Evolutionary conservation across 1,140 invertebrate species (phyloP).

Genomic region (Ladona fulva): DNA sequence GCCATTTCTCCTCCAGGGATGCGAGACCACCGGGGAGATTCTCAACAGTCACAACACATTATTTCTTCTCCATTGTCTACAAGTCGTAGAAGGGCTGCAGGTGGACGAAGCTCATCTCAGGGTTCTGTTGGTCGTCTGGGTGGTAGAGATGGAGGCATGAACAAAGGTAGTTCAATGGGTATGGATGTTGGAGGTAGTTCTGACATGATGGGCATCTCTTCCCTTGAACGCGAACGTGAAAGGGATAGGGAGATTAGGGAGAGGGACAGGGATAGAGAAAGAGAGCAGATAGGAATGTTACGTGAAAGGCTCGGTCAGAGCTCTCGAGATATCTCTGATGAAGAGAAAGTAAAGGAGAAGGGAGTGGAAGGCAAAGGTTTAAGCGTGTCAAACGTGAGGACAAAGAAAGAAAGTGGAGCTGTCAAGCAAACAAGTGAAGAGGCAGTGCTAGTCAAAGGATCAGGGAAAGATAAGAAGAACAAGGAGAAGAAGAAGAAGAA

Average conservation of each 20-base stretch:
- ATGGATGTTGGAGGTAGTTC: not conserved
- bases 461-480: constrained; percentile 39
- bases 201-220: not conserved
- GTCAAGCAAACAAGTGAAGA: constrained; percentile 36
- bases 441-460: constrained; percentile 17
- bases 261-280: constrained; percentile 26
- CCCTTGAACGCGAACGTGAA: constrained; percentile 23
- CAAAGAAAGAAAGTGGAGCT: constrained; percentile 31
- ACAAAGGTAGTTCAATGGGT: not conserved
- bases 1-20: not conserved
- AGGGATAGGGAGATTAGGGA: constrained; percentile 35
- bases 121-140: not conserved
- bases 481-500: constrained; percentile 38
- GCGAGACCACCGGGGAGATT: not conserved
- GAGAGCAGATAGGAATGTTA: constrained; percentile 23
- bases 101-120: not conserved
- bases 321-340: constrained; percentile 18
- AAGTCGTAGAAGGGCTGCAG: not conserved
- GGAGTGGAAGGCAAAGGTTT: constrained; percentile 35
- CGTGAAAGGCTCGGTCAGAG: not conserved
- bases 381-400: constrained; percentile 30
- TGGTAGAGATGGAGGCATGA: not conserved
- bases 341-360: constrained; percentile 35
- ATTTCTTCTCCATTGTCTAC: not conserved
- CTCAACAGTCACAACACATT: not conserved